Percentiles rank a stretch among this genome's conserved stretches.
phyloP scores from a whole-genome alignment of 2,888 invertebrate genomes.

The Macropis europaea region DNA sequence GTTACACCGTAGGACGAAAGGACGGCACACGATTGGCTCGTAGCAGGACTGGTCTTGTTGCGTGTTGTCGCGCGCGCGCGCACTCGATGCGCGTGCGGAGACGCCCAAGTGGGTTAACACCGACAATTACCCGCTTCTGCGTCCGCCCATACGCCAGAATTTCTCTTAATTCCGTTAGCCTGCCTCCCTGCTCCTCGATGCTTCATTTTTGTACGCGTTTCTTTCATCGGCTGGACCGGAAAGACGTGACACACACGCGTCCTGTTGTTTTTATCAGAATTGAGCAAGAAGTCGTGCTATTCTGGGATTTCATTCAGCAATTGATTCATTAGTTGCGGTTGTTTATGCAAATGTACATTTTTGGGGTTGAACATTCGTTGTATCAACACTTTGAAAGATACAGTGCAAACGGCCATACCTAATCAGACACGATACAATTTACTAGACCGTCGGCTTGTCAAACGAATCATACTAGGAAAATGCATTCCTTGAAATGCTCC shows the following conservation, averaged over 20 bases:
- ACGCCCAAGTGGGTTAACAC: constrained; percentile 75
- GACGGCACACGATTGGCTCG: constrained; percentile 56
- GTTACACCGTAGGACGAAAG: constrained; percentile 46
- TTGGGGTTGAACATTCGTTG: too few species aligned
- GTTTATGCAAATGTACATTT: too few species aligned
- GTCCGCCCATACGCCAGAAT: constrained; percentile 64
- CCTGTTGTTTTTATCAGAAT: too few species aligned
- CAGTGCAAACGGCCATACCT: too few species aligned
- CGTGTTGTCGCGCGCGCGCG: constrained; percentile 49
- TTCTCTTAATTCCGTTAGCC: constrained; percentile 64
- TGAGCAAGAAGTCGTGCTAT: too few species aligned
- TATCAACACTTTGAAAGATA: too few species aligned
- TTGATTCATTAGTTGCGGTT: too few species aligned
- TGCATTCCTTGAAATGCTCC: constrained; percentile 86
- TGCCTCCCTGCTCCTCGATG: constrained; percentile 32
- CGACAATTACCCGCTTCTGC: constrained; percentile 69
- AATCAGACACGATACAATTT: too few species aligned
- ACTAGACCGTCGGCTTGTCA: constrained; percentile 85
- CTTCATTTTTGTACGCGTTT: neutral
- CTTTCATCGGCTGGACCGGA: too few species aligned
- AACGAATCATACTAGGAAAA: constrained; percentile 86
- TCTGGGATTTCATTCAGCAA: too few species aligned
- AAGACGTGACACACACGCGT: too few species aligned
- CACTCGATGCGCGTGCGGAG: constrained; percentile 61
- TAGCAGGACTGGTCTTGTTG: constrained; percentile 43